Conservation (phyloP, 2,888 invertebrate species). For the Pristionchus exspectatus region DNA sequence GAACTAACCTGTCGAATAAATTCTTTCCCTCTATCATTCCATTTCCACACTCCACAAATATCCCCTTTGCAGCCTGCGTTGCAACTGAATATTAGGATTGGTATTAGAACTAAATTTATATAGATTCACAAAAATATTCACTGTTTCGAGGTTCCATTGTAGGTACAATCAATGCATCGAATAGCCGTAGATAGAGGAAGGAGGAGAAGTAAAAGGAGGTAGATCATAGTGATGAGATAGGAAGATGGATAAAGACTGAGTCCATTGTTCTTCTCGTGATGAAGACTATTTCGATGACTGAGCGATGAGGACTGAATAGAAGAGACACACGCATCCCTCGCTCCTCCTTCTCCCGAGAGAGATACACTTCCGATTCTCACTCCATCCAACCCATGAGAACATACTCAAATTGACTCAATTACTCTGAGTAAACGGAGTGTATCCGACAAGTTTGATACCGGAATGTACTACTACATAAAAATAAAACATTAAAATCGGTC, state of each 20-base stretch:
- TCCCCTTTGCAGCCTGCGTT: conserved; percentile 38
- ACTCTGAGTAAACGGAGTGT: neutral
- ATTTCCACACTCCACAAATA: conserved; percentile 49
- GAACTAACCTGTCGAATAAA: neutral
- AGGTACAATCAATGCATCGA: conserved; percentile 3
- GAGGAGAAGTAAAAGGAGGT: neutral
- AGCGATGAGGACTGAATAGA: conserved; percentile 47
- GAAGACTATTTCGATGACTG: conserved; percentile 50
- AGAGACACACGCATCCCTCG: conserved; percentile 27
- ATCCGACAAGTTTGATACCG: neutral
- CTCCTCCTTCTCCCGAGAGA: conserved; percentile 13
- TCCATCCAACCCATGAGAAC: conserved; percentile 10
- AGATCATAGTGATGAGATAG: neutral
- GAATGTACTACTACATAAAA: neutral
- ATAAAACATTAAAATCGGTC: neutral
- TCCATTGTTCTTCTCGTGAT: conserved; percentile 21
- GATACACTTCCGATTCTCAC: conserved; percentile 51
- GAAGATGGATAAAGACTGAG: neutral
- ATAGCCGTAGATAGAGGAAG: neutral
- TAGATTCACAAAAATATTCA: neutral
- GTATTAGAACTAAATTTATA: neutral
- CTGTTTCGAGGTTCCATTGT: conserved; percentile 2
- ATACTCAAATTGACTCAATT: conserved; percentile 35
- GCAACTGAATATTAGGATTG: neutral
- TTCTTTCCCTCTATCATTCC: neutral